Evolutionary conservation across 2,888 invertebrate species (phyloP).

Genomic region (Branchipolynoe longqiensis): DNA sequence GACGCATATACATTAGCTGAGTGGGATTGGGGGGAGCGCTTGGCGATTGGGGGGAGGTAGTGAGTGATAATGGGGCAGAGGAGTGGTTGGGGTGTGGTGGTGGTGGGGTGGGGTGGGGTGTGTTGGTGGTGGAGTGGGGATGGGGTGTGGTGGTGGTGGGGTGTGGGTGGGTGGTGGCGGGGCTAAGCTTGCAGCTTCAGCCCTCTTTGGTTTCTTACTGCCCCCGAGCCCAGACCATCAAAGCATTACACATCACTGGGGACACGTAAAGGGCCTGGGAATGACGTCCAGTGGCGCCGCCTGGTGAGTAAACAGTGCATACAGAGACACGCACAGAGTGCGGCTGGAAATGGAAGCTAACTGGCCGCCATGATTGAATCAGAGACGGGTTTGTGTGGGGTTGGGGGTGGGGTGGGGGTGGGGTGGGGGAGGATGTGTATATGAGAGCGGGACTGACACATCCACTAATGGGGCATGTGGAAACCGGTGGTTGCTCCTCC

Average conservation of each 20-base stretch:
- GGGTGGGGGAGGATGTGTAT: too few species aligned
- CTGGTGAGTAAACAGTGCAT: neutral
- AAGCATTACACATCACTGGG: neutral
- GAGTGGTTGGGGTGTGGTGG: neutral
- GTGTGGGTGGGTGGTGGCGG: neutral
- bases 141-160: neutral
- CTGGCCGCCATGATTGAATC: slow-evolving; percentile 35
- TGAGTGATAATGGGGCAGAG: neutral
- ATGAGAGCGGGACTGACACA: too few species aligned
- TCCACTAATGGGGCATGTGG: too few species aligned
- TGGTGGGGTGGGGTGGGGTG: neutral
- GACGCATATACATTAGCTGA: too few species aligned
- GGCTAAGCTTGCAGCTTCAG: neutral
- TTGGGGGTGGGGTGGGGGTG: too few species aligned
- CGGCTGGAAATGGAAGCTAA: slow-evolving; percentile 18
- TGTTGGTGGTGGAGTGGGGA: neutral
- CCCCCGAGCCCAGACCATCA: neutral
- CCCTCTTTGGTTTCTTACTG: neutral
- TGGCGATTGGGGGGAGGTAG: neutral
- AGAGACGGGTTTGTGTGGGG: too few species aligned
- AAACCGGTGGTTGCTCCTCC: too few species aligned
- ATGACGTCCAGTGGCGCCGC: neutral
- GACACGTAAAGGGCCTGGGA: neutral
- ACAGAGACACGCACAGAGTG: neutral
- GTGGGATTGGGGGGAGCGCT: neutral